Evolutionary conservation across 2,888 invertebrate species (phyloP).

Genomic region (Polymixis flavicincta): DNA sequence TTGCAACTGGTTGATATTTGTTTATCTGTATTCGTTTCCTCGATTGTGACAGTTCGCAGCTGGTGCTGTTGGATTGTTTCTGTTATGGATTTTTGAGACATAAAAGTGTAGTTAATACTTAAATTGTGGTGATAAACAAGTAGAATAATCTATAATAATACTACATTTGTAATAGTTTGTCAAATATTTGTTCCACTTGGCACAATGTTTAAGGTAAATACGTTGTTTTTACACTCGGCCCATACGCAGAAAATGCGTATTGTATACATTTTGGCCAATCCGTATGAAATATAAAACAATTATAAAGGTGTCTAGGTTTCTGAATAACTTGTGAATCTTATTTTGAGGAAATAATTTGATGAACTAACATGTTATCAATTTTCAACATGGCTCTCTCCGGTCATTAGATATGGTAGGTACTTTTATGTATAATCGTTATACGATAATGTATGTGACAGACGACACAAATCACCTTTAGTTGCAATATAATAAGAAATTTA

Average conservation of each 20-base stretch:
- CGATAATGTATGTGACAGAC: slow-evolving; percentile 59
- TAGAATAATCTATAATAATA: slow-evolving; percentile 54
- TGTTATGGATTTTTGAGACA: slow-evolving; percentile 78
- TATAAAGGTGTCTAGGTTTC: slow-evolving; percentile 27
- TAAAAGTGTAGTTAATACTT: slow-evolving; percentile 69
- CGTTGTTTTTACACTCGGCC: slow-evolving; percentile 56
- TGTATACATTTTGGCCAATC: slow-evolving; percentile 60
- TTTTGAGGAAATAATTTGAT: slow-evolving; percentile 48
- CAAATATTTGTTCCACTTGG: slow-evolving; percentile 49
- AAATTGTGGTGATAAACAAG: slow-evolving; percentile 56
- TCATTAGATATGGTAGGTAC: slow-evolving; percentile 71
- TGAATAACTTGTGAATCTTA: slow-evolving; percentile 31
- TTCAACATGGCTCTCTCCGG: slow-evolving; percentile 86
- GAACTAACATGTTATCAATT: slow-evolving; percentile 78
- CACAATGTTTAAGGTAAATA: slow-evolving; percentile 81
- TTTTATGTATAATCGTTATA: slow-evolving; percentile 68
- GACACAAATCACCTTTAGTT: slow-evolving; percentile 53
- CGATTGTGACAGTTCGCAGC: slow-evolving; percentile 87
- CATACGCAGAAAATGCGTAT: slow-evolving; percentile 56
- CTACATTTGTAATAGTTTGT: slow-evolving; percentile 38
- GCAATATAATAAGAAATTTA: slow-evolving; percentile 50
- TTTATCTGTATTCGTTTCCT: slow-evolving; percentile 61
- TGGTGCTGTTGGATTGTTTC: slow-evolving; percentile 83
- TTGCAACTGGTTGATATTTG: slow-evolving; percentile 66
- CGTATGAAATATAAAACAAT: slow-evolving; percentile 40